Conservation (phyloP, 2,113 vertebrate genomes). For the Nothobranchius kuhntae region DNA sequence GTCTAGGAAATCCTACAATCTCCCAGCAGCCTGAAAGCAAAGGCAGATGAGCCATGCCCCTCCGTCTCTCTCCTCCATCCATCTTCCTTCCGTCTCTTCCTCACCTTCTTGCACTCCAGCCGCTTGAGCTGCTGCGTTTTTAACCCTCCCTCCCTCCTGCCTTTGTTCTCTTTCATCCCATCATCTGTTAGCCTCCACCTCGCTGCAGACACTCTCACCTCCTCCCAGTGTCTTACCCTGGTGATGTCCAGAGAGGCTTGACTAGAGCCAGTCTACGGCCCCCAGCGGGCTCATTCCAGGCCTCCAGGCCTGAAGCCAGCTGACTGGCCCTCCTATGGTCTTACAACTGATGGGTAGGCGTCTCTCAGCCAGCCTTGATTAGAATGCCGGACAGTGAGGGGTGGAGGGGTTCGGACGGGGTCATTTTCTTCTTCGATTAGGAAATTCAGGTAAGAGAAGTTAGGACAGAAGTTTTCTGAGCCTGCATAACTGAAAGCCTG, state of each 20-base stretch:
- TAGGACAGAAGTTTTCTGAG: conserved; percentile 15
- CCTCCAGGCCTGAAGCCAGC: conserved; percentile 51
- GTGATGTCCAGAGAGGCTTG: conserved; percentile 55
- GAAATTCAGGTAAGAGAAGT: conserved; percentile 29
- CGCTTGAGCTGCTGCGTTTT: conserved; percentile 39
- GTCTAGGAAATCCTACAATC: conserved; percentile 79
- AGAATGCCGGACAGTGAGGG: conserved; percentile 38
- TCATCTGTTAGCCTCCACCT: conserved; percentile 28
- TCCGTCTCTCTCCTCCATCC: conserved; percentile 59
- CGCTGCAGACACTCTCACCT: conserved; percentile 13
- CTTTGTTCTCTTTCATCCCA: conserved; percentile 54
- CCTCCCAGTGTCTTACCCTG: conserved; percentile 10
- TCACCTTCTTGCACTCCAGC: conserved; percentile 41
- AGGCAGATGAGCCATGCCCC: conserved; percentile 75
- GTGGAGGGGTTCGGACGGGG: conserved; percentile 20
- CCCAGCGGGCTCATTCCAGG: conserved; percentile 63
- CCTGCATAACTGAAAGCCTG: conserved; percentile 2
- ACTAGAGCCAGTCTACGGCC: conserved; percentile 58
- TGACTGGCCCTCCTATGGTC: conserved; percentile 29
- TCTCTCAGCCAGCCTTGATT: conserved; percentile 49
- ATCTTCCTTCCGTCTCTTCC: conserved; percentile 44
- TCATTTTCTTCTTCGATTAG: conserved; percentile 19
- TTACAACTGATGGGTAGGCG: conserved; percentile 52
- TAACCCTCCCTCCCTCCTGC: conserved; percentile 23
- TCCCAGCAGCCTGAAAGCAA: conserved; percentile 63